Conservation (phyloP, 2,888 invertebrate species). For the Caenorhabditis macrosperma region DNA sequence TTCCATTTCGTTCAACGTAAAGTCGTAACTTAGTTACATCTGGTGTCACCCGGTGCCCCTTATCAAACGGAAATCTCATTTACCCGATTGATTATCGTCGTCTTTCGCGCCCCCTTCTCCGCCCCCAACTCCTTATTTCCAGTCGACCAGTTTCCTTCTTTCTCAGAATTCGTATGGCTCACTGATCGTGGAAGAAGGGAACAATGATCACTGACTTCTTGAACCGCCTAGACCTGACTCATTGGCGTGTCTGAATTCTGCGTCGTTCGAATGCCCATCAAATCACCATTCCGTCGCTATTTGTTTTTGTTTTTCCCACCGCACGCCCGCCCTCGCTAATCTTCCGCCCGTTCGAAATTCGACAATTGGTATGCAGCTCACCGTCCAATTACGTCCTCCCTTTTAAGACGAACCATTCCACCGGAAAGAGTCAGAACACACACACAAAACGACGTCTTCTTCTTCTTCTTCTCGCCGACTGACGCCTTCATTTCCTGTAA, state of each 20-base stretch:
- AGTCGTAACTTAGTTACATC: too few species aligned
- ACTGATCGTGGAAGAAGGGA: too few species aligned
- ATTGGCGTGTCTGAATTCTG: neutral
- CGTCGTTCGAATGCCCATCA: neutral
- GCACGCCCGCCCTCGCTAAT: neutral
- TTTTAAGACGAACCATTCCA: neutral
- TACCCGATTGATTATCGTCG: too few species aligned
- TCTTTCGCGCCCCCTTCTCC: too few species aligned
- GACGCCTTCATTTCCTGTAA: conserved; percentile 16
- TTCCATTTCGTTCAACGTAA: neutral
- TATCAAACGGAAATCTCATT: too few species aligned
- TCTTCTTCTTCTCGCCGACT: neutral
- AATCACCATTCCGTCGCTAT: neutral
- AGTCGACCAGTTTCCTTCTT: too few species aligned
- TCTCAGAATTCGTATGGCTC: too few species aligned
- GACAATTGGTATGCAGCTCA: conserved; percentile 26
- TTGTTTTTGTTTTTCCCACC: conserved; percentile 22
- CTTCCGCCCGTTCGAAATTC: neutral
- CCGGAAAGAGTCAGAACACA: neutral
- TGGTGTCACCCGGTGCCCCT: too few species aligned
- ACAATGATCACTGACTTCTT: neutral
- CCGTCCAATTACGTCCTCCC: conserved; percentile 19
- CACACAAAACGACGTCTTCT: too few species aligned
- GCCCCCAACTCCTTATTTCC: too few species aligned
- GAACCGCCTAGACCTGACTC: neutral